Evolutionary conservation across 1,140 invertebrate species (phyloP), one percentile per base, ranked within the genome.

Genomic region (Eubasilissa regina): DNA sequence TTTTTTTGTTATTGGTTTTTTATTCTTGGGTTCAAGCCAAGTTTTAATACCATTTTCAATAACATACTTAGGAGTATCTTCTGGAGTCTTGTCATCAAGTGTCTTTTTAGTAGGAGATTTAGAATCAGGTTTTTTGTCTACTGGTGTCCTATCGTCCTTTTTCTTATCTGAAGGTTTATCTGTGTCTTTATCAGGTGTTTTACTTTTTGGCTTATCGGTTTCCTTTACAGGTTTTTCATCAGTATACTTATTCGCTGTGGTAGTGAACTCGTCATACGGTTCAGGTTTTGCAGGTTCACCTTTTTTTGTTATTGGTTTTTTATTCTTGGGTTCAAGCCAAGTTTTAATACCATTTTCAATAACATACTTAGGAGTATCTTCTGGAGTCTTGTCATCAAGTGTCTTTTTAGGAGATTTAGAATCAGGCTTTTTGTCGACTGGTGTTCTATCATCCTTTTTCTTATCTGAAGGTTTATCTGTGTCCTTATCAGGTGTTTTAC

Each of bases 21-120:
- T 74, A 35, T 15, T 45, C 43, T 47, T 7, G 11, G 13, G 66
- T 35, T 21, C 21, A 4, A 62, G 10, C 19, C 48, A 13, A 0
- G 76, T 78, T 62, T 45, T 76, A 19, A 76, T 62, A n/a, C 74
- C 74, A 62, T 76, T 76, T 45, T 76, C 74, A 60, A 76, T 81
- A 10, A 81, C 66, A 44, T 81, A 81, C 17, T 8, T 78, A 4
- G 21, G 25, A 8, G 56, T 3, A 25, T 72, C 45, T 43, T 75
- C 60, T 4, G 68, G 48, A 64, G 76, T 74, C 1, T 55, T 44
- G 6, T 35, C 25, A 35, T 4, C 11, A 9, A 51, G 4, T 72
- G n/a, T 72, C 68, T 48, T 45, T 47, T 35, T 35, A 35, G 25
- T 35, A 35, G 25, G 25, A 35, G 25, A 3, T 35, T 35, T 35